Conservation (phyloP, 1,140 invertebrate species). For the Drosophila bipectinata region DNA sequence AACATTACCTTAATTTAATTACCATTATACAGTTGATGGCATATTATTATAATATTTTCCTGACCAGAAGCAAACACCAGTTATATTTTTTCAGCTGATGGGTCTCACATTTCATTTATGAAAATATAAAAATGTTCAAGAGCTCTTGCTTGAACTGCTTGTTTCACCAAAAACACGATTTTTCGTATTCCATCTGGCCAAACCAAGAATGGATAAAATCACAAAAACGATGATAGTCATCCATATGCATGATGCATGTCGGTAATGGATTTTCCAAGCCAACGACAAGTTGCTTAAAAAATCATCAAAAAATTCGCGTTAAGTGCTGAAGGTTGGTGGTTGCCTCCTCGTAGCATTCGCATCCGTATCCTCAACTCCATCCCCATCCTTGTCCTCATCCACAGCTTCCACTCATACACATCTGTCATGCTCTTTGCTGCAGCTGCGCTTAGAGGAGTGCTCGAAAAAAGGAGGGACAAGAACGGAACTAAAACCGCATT, state of each 20-base stretch:
- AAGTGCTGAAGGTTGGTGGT: constrained; percentile 49
- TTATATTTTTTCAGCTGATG: constrained; percentile 25
- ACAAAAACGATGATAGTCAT: constrained; percentile 39
- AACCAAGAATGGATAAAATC: constrained; percentile 11
- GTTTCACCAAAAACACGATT: constrained; percentile 4
- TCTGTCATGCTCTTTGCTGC: constrained; percentile 69
- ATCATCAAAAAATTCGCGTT: constrained; percentile 63
- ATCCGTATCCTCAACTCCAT: constrained; percentile 23
- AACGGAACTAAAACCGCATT: constrained; percentile 50
- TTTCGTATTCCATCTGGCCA: constrained; percentile 20
- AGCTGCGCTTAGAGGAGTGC: constrained; percentile 37
- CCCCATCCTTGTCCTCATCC: constrained; percentile 4
- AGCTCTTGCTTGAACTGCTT: constrained; percentile 16
- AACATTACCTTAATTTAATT: constrained; percentile 1
- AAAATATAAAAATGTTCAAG: constrained; percentile 41
- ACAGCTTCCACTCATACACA: constrained; percentile 33
- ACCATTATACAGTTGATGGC: not conserved
- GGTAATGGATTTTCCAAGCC: constrained; percentile 72
- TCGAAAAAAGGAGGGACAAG: constrained; percentile 17
- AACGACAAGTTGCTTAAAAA: constrained; percentile 72
- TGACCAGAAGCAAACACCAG: constrained; percentile 15
- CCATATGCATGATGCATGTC: constrained; percentile 75
- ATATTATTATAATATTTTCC: not conserved
- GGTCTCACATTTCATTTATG: constrained; percentile 20
- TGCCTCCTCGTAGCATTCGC: constrained; percentile 2